Conservation (phyloP, 2,888 invertebrate species). For the Deilephila elpenor region DNA sequence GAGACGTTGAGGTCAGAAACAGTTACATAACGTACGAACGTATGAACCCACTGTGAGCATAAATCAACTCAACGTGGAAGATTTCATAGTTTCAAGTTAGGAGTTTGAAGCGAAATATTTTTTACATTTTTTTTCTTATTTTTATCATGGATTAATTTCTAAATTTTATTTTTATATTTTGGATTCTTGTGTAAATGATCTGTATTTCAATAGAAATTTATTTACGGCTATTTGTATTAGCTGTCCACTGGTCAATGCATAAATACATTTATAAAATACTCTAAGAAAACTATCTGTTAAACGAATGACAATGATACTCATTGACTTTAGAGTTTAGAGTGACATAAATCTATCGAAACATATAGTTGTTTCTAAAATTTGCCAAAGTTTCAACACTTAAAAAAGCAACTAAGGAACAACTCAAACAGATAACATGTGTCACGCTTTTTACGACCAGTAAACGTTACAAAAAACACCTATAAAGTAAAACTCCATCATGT, state of each 20-base stretch:
- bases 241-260: too few relatives aligned
- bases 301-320: too few relatives aligned
- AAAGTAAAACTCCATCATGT: constrained; percentile 25
- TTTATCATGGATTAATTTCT: too few relatives aligned
- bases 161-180: too few relatives aligned
- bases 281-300: too few relatives aligned
- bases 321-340: too few relatives aligned
- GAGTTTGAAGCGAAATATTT: constrained; percentile 41
- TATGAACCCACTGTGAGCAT: constrained; percentile 72
- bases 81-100: constrained; percentile 50
- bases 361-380: background rate
- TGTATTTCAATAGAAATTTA: too few relatives aligned
- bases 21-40: constrained; percentile 69
- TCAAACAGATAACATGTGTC: constrained; percentile 10
- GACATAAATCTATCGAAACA: background rate
- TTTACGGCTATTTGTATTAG: too few relatives aligned
- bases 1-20: constrained; percentile 73
- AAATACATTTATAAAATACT: too few relatives aligned
- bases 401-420: background rate
- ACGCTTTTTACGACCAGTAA: constrained; percentile 6
- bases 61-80: constrained; percentile 72
- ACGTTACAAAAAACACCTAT: constrained; percentile 13
- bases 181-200: too few relatives aligned
- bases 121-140: background rate
- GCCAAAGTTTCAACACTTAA: background rate